Conservation (phyloP, 2,113 vertebrate genomes). For the Menidia beryllina region DNA sequence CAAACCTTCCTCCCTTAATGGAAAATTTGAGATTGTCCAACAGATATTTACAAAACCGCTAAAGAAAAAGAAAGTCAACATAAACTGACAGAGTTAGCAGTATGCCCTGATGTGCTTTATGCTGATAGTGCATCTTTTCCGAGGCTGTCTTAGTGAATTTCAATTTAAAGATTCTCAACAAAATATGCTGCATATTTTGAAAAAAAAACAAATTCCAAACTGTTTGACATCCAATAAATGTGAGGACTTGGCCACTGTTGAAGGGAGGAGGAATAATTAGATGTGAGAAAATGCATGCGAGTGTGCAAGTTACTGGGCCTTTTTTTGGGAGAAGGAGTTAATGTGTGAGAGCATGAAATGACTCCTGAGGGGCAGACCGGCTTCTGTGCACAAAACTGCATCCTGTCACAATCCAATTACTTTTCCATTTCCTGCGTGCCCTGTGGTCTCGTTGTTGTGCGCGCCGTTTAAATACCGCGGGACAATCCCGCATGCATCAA, state of each 20-base stretch:
- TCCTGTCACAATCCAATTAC: constrained; percentile 80
- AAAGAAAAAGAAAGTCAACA: not conserved
- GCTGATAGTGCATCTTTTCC: not conserved
- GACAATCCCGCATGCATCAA: constrained; percentile 48
- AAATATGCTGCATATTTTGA: not conserved
- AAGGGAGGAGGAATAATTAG: constrained; percentile 32
- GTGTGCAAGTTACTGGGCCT: constrained; percentile 25
- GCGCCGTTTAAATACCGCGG: constrained; percentile 59
- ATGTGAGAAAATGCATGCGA: constrained; percentile 1
- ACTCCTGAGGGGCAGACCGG: constrained; percentile 65
- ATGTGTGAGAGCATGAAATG: constrained; percentile 57
- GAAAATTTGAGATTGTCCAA: constrained; percentile 2
- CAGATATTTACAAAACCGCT: not conserved
- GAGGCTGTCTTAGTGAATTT: not conserved
- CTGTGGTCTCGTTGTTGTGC: constrained; percentile 63
- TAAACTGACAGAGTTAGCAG: too few relatives aligned
- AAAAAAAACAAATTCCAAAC: not conserved
- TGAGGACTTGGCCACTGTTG: constrained; percentile 12
- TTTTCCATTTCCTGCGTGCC: constrained; percentile 76
- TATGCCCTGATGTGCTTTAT: not conserved
- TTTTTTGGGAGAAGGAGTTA: constrained; percentile 41
- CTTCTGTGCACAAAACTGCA: constrained; percentile 75
- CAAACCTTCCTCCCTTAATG: not conserved
- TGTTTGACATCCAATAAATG: not conserved
- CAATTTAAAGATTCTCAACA: not conserved